Base-by-base conservation (phyloP, 2,888 invertebrate species). In the Pemphredon lugubris region DNA sequence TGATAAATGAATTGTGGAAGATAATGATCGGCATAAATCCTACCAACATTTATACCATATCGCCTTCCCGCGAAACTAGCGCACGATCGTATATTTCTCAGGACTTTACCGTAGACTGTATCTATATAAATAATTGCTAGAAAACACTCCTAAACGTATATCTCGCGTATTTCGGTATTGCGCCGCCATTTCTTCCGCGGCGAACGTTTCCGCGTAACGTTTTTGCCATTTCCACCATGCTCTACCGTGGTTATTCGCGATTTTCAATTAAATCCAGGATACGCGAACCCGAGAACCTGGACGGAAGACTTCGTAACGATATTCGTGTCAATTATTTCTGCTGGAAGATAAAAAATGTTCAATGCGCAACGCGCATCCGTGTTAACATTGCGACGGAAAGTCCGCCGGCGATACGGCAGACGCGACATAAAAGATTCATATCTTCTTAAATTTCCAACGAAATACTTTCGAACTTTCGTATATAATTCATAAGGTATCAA, bases 11-110 rank as follows among this genome's bases (percentile, higher is more conserved):
- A 69, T 71, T 60, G 67, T 34, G 45, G 37, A 34, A 69, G 61
- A 61, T 71, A 69, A 60, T 61, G 51, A 69, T 45, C 26, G 34
- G 39, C 50, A 69, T 71, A 71, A 71, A 71, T 71, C 30, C 50
- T 2, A 18, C 9, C 23, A 69, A 40, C 51, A 63, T 48, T 72
- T 69, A 48, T 58, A 48, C 37, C 44, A 51, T 67, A 39, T 51
- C 60, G 32, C 58, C 14, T 53, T 7, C 16, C n/a, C 18, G 13
- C 4, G 45, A 9, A 50, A 42, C 21, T 13, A 14, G 14, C 20
- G 16, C 21, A 30, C 16, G 23, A 42, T 23, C 34, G 40, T 53
- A 23, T 23, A 40, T 50, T 60, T 58, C 42, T 45, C 16, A 50
- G 47, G 34, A n/a, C 26, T 20, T 13, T 32, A 14, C 9, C 21